Percentiles rank a stretch among this genome's conserved stretches.
These are phyloP conservation scores for Epinephelus coioides DNA, from an alignment of 2,797 vertebrate species.

Conservation along the genomic window DNA sequence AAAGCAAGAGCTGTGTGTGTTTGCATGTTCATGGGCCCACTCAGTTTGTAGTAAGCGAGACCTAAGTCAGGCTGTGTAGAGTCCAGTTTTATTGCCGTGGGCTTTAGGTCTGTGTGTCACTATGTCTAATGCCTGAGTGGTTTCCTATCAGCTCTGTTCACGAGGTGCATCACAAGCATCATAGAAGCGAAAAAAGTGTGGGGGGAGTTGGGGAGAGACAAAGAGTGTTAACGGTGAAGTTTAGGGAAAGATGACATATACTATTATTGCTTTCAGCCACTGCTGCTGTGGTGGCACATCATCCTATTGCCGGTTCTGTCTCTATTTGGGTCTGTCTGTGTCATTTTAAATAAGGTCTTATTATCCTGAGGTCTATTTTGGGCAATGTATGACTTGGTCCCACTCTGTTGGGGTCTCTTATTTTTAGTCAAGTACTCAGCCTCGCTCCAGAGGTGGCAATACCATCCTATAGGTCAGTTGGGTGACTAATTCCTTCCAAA, in stretches of 20 bases:
- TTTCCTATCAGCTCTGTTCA: conserved; percentile 8
- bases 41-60: background rate
- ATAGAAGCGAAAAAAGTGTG: background rate
- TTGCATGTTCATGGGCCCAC: background rate
- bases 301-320: background rate
- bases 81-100: background rate
- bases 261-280: background rate
- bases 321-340: background rate
- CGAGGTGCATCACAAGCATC: background rate
- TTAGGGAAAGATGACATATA: background rate
- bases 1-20: background rate
- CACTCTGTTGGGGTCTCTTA: background rate
- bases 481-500: no score
- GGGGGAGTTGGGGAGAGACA: background rate
- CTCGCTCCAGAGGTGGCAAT: background rate
- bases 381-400: no score
- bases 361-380: conserved; percentile 1
- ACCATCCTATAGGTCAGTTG: background rate
- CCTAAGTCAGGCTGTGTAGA: no score
- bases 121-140: background rate
- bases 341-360: conserved; percentile 2
- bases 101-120: conserved; percentile 1
- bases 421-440: background rate
- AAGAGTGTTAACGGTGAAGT: background rate
- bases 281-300: background rate